Evolutionary conservation across 2,888 invertebrate species (phyloP).

Genomic region (Keiferia lycopersicella): DNA sequence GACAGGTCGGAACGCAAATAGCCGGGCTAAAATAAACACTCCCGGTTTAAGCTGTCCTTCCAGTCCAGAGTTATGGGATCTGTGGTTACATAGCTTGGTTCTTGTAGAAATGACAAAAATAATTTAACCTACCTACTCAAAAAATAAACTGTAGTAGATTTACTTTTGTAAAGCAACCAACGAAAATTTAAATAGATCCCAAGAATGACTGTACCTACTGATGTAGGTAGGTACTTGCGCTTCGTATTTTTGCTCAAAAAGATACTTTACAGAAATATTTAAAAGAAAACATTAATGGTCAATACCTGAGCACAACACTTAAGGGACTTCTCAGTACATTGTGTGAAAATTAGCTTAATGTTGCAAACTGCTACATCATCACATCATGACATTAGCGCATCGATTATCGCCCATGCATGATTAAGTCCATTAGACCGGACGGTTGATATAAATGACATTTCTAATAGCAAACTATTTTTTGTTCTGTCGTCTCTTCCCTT

Average conservation of each 20-base stretch:
- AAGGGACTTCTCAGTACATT: background rate
- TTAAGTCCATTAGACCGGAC: background rate
- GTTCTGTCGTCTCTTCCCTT: background rate
- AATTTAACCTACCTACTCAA: background rate
- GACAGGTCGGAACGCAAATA: slow-evolving; percentile 36
- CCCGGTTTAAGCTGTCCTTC: slow-evolving; percentile 6
- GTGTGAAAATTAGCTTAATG: slow-evolving; percentile 4
- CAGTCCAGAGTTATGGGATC: background rate
- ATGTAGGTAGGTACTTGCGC: too few species aligned
- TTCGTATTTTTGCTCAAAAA: too few species aligned
- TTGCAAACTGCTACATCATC: slow-evolving; percentile 9
- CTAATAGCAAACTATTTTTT: slow-evolving; percentile 13
- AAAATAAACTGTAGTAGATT: background rate
- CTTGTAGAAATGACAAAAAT: background rate
- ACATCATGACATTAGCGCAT: slow-evolving; percentile 1
- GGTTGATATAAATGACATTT: background rate
- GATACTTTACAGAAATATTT: too few species aligned
- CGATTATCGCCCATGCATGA: slow-evolving; percentile 4
- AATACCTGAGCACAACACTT: too few species aligned
- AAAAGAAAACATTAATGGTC: too few species aligned
- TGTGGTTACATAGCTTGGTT: background rate
- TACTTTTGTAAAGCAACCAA: too few species aligned
- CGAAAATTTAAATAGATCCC: too few species aligned
- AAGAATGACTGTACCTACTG: too few species aligned
- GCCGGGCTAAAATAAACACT: slow-evolving; percentile 32